Evolutionary conservation across 2,888 invertebrate species (phyloP).

Genomic region (Pediacus dermestoides): DNA sequence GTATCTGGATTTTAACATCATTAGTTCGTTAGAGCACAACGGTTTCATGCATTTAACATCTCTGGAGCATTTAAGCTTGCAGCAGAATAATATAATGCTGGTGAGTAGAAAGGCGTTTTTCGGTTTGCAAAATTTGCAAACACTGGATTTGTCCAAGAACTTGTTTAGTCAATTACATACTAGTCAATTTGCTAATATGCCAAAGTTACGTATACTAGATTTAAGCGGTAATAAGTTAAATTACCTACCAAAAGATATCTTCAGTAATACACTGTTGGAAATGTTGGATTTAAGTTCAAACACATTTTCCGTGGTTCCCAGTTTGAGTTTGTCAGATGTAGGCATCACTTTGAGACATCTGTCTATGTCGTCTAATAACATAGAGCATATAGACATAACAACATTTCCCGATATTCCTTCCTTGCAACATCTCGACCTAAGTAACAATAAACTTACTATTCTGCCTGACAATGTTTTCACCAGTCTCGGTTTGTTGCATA

Average conservation of each 20-base stretch:
- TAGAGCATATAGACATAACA: constrained; percentile 84
- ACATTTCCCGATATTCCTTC: constrained; percentile 82
- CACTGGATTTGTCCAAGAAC: constrained; percentile 76
- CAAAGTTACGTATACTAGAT: constrained; percentile 69
- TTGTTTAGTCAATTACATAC: constrained; percentile 71
- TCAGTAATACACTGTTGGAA: constrained; percentile 75
- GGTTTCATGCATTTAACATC: constrained; percentile 68
- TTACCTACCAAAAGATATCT: constrained; percentile 72
- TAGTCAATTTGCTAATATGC: constrained; percentile 75
- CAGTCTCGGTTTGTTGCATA: constrained; percentile 72
- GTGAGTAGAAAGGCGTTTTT: constrained; percentile 74
- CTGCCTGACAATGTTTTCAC: constrained; percentile 87
- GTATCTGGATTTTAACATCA: constrained; percentile 70
- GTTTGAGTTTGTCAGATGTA: constrained; percentile 71
- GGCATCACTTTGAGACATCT: constrained; percentile 75
- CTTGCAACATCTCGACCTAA: constrained; percentile 72
- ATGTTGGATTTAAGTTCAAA: constrained; percentile 77
- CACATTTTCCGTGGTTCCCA: constrained; percentile 75
- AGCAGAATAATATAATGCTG: constrained; percentile 68
- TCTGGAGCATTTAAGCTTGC: constrained; percentile 71
- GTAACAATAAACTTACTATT: constrained; percentile 76
- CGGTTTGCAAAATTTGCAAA: constrained; percentile 70
- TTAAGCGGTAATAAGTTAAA: constrained; percentile 69
- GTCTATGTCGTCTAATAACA: constrained; percentile 72
- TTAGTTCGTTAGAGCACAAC: constrained; percentile 66